A percentile compares a stretch with the other conserved stretches of the same genome.
These are phyloP conservation scores for Allacma fusca DNA, from an alignment of 2,888 invertebrate species.

Conservation along the genomic window DNA sequence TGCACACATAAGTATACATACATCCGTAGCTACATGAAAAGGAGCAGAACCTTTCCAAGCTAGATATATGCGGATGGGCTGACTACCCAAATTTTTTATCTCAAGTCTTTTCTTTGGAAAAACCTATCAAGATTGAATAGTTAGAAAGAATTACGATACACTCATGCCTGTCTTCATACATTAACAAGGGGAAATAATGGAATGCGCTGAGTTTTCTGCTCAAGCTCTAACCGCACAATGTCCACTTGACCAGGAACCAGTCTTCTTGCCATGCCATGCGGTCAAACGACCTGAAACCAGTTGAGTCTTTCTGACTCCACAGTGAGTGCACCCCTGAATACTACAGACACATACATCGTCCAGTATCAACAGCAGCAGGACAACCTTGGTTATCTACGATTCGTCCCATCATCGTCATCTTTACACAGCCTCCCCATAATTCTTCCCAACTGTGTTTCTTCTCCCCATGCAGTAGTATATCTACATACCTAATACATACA, in stretches of 20 bases:
- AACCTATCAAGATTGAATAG: conserved; percentile 37
- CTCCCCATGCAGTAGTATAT: no score
- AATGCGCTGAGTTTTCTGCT: conserved; percentile 17
- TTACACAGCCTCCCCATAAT: conserved; percentile 20
- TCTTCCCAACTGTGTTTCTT: conserved; percentile 16
- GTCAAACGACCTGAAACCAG: conserved; percentile 42
- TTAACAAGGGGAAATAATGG: conserved; percentile 36
- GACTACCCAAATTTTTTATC: no score
- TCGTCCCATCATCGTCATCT: conserved; percentile 33
- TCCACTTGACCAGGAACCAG: conserved; percentile 32
- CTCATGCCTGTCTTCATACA: conserved; percentile 41
- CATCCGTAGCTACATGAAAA: no score
- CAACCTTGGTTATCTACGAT: conserved; percentile 30
- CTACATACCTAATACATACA: no score
- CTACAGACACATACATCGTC: not conserved
- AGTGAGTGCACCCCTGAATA: not conserved
- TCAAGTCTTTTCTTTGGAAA: not conserved
- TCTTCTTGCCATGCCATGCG: conserved; percentile 32
- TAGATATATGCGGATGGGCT: no score
- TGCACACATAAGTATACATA: no score
- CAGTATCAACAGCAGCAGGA: conserved; percentile 21
- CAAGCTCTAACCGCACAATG: conserved; percentile 35
- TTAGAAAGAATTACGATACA: conserved; percentile 40
- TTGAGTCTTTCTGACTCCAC: conserved; percentile 13
- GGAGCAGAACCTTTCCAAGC: no score